Evolutionary conservation across 2,888 invertebrate genomes (phyloP), one percentile per base, ranked within the genome.

Genomic region (Neuroscelio doddi): DNA sequence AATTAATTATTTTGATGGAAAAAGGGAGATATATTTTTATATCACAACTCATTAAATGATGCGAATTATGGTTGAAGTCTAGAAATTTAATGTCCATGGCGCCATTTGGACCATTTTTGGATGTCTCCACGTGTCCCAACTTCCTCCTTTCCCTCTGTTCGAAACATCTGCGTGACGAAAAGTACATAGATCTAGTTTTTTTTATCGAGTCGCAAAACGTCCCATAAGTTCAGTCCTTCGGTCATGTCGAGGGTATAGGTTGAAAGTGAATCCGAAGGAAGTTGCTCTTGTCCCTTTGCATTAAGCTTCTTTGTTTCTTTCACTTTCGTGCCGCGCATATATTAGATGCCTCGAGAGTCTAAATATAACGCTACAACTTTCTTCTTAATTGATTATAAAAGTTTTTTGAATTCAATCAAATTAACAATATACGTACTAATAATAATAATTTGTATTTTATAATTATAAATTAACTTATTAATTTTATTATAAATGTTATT

Each of bases 141-240:
- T 56, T 47, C 32, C 51, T 44, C 39, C 41, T 17, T 39, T 50
- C 59, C 49, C 55, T 38, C 56, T 56, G 49, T 65, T 69, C 56
- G 55, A 62, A 73, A 75, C 75, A 76, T 76, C 76, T 75, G 76
- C 70, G 68, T 55, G 42, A 42, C 62, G 57, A 66, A 58, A 64
- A 59, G 61, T 68, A 68, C 62, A 56, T 69, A 69, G 41, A 47
- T 63, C 65, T 61, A 63, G 64, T 70, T 75, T 72, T 72, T n/a
- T 71, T 75, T 53, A 58, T 36, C 44, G 17, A 16, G 56, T 70
- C 56, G 64, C 67, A 68, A 69, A 68, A 74, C 72, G 63, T 47
- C 66, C 68, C 21, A 52, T 38, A 51, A 53, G 51, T 51, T 52
- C 50, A 51, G 57, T 50, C 64, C 50, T 56, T 29, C 29, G 26